phyloP scores from a whole-genome alignment of 2,113 vertebrate genomes.

The Sclerurus mexicanus region DNA sequence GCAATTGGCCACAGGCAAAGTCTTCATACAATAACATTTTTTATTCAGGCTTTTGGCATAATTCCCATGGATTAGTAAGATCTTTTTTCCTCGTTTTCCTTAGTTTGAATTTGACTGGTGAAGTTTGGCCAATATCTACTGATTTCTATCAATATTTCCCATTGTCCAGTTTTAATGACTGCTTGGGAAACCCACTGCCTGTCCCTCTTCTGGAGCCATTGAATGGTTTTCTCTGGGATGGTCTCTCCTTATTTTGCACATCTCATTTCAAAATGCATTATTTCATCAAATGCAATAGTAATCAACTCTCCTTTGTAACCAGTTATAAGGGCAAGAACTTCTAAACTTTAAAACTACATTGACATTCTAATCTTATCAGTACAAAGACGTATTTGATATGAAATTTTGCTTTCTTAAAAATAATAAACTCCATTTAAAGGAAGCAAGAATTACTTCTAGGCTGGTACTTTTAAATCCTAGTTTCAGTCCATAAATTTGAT shows the following conservation, averaged over 20 bases:
- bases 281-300: neutral
- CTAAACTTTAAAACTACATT: neutral
- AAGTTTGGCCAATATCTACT: neutral
- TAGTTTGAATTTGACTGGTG: neutral
- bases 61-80: neutral
- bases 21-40: neutral
- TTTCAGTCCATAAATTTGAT: slow-evolving; percentile 27
- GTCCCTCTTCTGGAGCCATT: neutral
- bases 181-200: neutral
- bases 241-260: neutral
- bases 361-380: neutral
- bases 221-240: neutral
- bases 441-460: neutral
- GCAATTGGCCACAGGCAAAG: neutral
- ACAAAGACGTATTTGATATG: neutral
- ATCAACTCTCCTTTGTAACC: neutral
- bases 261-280: neutral
- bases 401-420: slow-evolving; percentile 9
- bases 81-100: neutral
- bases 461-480: neutral
- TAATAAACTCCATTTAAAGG: neutral
- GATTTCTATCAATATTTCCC: neutral
- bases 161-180: neutral
- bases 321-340: neutral
- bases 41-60: neutral